These are phyloP conservation scores for Leptobrachium ailaonicum DNA, from an alignment of 2,113 vertebrate genomes.

Conservation along the genomic window DNA sequence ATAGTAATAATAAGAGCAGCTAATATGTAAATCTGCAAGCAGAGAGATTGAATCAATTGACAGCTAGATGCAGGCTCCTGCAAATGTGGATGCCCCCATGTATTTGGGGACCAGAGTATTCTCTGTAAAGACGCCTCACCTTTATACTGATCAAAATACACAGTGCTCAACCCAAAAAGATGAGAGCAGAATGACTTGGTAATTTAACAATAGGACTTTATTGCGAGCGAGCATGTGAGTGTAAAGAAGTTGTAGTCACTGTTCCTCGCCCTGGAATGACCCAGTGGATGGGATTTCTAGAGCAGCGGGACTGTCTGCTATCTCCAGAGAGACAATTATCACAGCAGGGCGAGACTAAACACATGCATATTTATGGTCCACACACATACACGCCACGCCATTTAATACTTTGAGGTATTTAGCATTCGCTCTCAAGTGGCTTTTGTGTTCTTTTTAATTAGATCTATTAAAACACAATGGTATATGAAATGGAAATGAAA, in stretches of 20 bases:
- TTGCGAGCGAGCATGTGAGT: conserved; percentile 32
- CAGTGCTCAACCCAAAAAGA: conserved; percentile 27
- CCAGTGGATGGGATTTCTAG: conserved; percentile 32
- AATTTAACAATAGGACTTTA: conserved; percentile 44
- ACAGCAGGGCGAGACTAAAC: conserved; percentile 47
- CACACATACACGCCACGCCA: conserved; percentile 15
- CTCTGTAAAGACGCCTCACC: conserved; percentile 16
- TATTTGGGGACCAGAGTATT: conserved; percentile 3
- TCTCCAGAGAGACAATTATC: conserved; percentile 49
- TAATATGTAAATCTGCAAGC: conserved; percentile 2
- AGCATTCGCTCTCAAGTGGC: background rate
- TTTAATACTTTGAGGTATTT: conserved; percentile 35
- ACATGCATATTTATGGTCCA: conserved; percentile 42
- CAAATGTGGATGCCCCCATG: no score
- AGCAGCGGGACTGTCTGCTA: conserved; percentile 23
- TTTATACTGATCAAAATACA: conserved; percentile 31
- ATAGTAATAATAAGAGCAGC: background rate
- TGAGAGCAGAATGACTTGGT: conserved; percentile 36
- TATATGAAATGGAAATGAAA: background rate
- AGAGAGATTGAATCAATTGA: conserved; percentile 1
- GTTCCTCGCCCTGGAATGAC: conserved; percentile 30
- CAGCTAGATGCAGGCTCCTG: no score
- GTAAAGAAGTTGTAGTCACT: conserved; percentile 29
- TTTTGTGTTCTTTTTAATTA: conserved; percentile 1
- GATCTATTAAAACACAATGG: background rate